Conservation (phyloP, 2,888 invertebrate genomes). For the Linnaemya tessellans region DNA sequence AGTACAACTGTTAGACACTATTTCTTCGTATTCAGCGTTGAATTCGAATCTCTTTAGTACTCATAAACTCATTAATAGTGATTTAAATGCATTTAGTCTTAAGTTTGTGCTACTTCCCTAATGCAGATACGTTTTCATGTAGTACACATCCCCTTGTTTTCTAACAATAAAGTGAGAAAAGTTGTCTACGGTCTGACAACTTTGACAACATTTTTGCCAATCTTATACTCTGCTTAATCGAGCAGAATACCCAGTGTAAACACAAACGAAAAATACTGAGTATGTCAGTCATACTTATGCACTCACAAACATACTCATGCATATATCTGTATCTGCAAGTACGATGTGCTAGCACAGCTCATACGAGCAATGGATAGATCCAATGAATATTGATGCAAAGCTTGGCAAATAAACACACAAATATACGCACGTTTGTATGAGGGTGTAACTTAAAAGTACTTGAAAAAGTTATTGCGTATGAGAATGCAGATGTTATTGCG, state of each 20-base stretch:
- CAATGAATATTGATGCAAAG: slow-evolving; percentile 54
- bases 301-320: background rate
- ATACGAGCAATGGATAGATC: slow-evolving; percentile 11
- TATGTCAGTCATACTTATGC: slow-evolving; percentile 38
- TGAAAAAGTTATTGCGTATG: background rate
- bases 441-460: slow-evolving; percentile 7
- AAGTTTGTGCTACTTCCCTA: background rate
- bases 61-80: too few species aligned
- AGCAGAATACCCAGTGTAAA: slow-evolving; percentile 71
- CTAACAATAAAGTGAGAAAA: slow-evolving; percentile 70
- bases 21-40: too few species aligned
- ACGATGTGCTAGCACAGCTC: slow-evolving; percentile 8
- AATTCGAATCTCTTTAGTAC: too few species aligned
- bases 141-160: slow-evolving; percentile 24
- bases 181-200: slow-evolving; percentile 72
- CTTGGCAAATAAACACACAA: slow-evolving; percentile 21
- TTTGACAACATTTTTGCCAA: slow-evolving; percentile 70
- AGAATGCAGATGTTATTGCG: too few species aligned
- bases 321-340: background rate
- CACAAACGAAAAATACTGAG: slow-evolving; percentile 36
- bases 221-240: slow-evolving; percentile 70
- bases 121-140: background rate
- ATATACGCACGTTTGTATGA: background rate
- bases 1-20: too few species aligned
- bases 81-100: too few species aligned